Evolutionary conservation across 2,113 vertebrate genomes (phyloP).

Genomic region (Bucco capensis): DNA sequence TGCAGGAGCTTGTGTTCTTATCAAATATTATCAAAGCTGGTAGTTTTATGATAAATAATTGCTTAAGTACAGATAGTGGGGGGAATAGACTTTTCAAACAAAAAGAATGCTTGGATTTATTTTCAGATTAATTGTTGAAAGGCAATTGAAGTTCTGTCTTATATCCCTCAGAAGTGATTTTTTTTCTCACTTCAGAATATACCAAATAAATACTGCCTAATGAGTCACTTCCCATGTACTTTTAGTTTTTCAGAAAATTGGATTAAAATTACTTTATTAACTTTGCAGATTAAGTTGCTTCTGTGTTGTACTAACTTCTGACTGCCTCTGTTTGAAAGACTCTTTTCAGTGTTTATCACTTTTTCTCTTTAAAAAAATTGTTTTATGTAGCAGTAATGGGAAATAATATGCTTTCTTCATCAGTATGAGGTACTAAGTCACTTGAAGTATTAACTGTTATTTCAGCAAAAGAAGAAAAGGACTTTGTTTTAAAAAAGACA

Average conservation of each 20-base stretch:
- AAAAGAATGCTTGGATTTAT: not conserved
- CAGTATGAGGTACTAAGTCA: not conserved
- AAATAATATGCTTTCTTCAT: not conserved
- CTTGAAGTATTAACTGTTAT: not conserved
- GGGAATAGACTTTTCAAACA: not conserved
- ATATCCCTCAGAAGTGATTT: not conserved
- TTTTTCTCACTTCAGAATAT: not conserved
- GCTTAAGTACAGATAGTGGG: not conserved
- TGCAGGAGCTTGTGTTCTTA: not conserved
- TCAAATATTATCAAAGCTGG: not conserved
- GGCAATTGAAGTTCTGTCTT: not conserved
- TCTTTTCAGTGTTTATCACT: not conserved
- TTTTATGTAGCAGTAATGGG: not conserved
- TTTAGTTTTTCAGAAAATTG: not conserved
- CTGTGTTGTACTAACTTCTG: not conserved
- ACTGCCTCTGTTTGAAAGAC: not conserved
- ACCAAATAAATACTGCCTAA: not conserved
- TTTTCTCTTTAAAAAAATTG: not conserved
- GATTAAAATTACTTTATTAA: not conserved
- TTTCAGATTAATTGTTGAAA: not conserved
- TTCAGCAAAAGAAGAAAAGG: not conserved
- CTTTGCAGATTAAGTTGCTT: not conserved
- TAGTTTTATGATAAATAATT: not conserved
- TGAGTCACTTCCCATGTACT: not conserved
- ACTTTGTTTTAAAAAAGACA: not conserved